Base-by-base conservation (phyloP, 2,797 vertebrate genomes). In the Tamandua tetradactyla region DNA sequence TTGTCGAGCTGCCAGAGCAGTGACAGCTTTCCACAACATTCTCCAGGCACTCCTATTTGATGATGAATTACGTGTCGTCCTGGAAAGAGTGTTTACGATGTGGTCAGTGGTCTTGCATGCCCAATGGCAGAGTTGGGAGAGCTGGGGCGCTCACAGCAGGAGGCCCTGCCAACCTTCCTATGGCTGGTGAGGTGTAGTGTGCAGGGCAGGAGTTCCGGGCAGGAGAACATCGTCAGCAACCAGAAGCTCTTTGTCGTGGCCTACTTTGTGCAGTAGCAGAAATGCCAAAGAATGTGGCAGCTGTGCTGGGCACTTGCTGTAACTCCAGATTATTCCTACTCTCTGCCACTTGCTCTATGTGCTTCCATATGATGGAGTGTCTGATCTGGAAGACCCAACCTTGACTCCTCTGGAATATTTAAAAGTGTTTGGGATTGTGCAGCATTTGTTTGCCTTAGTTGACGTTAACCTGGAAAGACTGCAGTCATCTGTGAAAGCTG, bases 271-370 rank as follows among this genome's bases (percentile, higher is more conserved):
- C 47, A 47, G 10, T 47, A 47, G 47, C 98, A 99, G 99, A 99
- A 96, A 97, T 99, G 97, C 97, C 98, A 35, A 97, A 98, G 83
- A 97, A 98, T 32, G 96, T 98, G 18, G 97, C 98, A 1, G 96
- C 86, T 74, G 85, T 98, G 52, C 98, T 99, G 97, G 97, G 96
- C 64, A 98, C 95, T 93, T 99, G 99, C 98, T 99, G 98, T 97
- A 97, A 98, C 98, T 98, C 14, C 88, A 97, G 83, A 97, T 98
- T 75, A 95, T 99, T 85, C 97, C 98, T 0, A 92, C 97, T 0
- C 59, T 99, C 93, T 98, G 98, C 76, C 95, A 93, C 71, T 97
- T 99, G 98, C 98, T 99, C 27, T 94, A 96, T n/a, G 78, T 98
- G 10, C 25, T 98, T 47, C 97, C 98, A 37, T 97, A 89, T 0